phyloP scores from a whole-genome alignment of 2,113 vertebrate genomes.

The Serinus canaria region DNA sequence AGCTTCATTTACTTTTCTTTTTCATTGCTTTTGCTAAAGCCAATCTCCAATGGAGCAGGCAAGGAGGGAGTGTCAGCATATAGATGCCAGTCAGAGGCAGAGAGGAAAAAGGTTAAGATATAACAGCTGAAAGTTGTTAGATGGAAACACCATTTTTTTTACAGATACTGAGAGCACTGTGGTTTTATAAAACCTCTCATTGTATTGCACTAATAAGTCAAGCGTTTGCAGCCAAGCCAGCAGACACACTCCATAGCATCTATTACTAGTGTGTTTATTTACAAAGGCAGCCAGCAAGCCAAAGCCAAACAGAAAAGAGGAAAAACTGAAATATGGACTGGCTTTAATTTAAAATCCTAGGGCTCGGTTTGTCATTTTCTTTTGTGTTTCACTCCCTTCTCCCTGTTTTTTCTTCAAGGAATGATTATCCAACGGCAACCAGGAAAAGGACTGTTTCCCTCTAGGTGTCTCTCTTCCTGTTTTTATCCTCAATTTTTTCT shows the following conservation, averaged over 20 bases:
- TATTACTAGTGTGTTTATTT: slow-evolving; percentile 20
- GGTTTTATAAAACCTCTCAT: slow-evolving; percentile 39
- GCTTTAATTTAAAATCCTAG: slow-evolving; percentile 40
- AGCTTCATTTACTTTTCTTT: not conserved
- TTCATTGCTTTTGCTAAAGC: slow-evolving; percentile 3
- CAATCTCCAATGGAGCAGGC: not conserved
- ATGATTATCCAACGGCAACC: not conserved
- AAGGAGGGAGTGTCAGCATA: not conserved
- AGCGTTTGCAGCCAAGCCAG: slow-evolving; percentile 6
- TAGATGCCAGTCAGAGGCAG: not conserved
- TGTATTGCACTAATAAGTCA: slow-evolving; percentile 50
- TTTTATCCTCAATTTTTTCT: not conserved
- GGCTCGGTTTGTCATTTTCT: not conserved
- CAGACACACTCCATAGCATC: not conserved
- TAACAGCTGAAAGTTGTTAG: not conserved
- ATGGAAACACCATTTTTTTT: not conserved
- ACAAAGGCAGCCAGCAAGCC: slow-evolving; percentile 1
- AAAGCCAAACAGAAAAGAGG: not conserved
- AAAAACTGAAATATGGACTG: not conserved
- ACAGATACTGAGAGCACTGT: not conserved
- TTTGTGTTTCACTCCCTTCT: not conserved
- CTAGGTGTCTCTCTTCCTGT: slow-evolving; percentile 29
- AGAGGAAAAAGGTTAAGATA: not conserved
- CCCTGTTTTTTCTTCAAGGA: not conserved
- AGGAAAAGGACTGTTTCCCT: not conserved